Evolutionary conservation across 2,888 invertebrate genomes (phyloP), one percentile per base, ranked within the genome.

Genomic region (Venustoraphidia nigricollis): DNA sequence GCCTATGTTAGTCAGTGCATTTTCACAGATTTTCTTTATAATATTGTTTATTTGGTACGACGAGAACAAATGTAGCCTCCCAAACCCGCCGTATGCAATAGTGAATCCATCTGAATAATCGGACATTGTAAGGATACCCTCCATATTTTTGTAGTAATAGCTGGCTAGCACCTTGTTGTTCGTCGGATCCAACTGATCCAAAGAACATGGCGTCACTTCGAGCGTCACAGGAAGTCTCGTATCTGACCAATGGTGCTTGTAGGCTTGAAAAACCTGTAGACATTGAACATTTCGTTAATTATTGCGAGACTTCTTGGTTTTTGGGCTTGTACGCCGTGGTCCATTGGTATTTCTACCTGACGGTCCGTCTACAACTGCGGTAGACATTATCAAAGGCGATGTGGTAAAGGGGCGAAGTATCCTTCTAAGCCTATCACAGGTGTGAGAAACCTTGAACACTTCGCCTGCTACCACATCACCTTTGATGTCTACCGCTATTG

Each of bases 201-300:
- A 66, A 34, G 92, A 88, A 63, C 86, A 87, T 0, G 90, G 85
- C n/a, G 90, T 89, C 2, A 95, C 86, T 73, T 95, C 93, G 51
- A 98, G 69, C 27, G 88, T 79, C 13, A 92, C 79, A 1, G 93
- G 91, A 40, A 94, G 72, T 52, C 88, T 78, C 36, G 85, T 87
- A 46, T 94, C 94, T 43, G 94, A 92, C 96, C 97, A 98, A 61
- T 96, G 95, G 62, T 91, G 85, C 69, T 98, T 97, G 66, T 86
- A 90, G 6, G 89, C 91, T 68, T 86, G 83, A 67, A 83, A 94
- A 60, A 80, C 78, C 87, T 89, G 68, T 39, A 8, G 6, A 11
- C 38, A 13, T 38, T 8, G 38, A 27, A 6, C 27, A 27, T 27
- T 27, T 6, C 27, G 27, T 27, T 27, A 27, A 27, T 27, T 6